Evolutionary conservation across 2,113 vertebrate species (phyloP).

Genomic region (Orcinus orca): DNA sequence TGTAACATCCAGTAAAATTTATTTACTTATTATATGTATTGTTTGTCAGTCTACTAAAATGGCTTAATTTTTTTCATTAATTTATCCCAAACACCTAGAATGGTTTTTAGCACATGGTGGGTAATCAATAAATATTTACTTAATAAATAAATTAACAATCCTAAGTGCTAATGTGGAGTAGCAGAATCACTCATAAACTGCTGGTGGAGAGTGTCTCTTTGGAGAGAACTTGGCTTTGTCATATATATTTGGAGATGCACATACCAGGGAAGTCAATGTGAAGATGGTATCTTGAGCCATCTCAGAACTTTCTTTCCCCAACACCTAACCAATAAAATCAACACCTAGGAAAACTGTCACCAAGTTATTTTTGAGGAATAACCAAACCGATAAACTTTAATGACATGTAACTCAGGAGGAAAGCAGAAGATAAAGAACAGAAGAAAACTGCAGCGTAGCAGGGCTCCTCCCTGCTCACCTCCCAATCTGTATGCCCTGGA

Average conservation of each 20-base stretch:
- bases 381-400: not conserved
- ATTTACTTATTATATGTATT: not conserved
- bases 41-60: not conserved
- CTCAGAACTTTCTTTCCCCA: not conserved
- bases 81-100: not conserved
- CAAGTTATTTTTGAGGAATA: not conserved
- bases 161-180: not conserved
- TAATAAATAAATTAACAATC: not conserved
- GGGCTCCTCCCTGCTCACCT: accelerated
- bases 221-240: not conserved
- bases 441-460: not conserved
- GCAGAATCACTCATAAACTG: not conserved
- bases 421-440: not conserved
- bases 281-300: not conserved
- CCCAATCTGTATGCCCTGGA: not conserved
- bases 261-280: not conserved
- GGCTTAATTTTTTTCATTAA: not conserved
- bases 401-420: not conserved
- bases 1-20: not conserved
- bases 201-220: not conserved
- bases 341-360: not conserved
- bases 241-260: not conserved
- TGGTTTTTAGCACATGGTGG: not conserved
- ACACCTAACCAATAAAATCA: not conserved
- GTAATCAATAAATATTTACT: conserved; percentile 26